Base-by-base conservation (phyloP, 2,113 vertebrate genomes). In the Odocoileus virginianus region DNA sequence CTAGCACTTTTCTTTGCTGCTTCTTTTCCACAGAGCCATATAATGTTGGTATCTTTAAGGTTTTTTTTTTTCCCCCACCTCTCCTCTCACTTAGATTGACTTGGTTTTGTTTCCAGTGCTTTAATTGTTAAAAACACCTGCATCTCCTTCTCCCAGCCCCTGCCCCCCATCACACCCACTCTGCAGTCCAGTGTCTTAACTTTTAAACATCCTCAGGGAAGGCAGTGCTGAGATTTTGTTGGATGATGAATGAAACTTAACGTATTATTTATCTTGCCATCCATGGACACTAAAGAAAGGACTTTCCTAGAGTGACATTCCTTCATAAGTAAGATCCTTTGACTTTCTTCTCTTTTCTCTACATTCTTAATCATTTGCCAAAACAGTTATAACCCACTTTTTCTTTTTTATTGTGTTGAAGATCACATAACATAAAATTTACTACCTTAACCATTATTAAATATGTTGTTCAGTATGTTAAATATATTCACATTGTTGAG, bases 151-250 rank as follows among this genome's bases (percentile, higher is more conserved):
- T 90, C 89, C 87, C 74, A 83, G 33, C 61, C 45, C n/a, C 64
- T 71, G 19, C 19, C 64, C n/a, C 5, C 15, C 61, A 13, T 15
- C n/a, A 25, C 52, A 55, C 81, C 25, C 5, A 17, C 5, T 64
- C 60, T 71, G 27, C 28, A 82, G 60, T 30, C 52, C 30, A 47
- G 50, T 45, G 45, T 45, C 52, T 93, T 91, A 82, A 74, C 87
- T 92, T 92, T 55, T 91, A 97, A 96, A 78, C 54, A 86, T 81
- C 57, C 84, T 95, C 76, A 84, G 28, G 45, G 57, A n/a, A 92
- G 50, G n/a, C 83, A 94, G 60, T 93, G n/a, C 45, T 95, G 67
- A 95, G 88, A 91, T 93, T 94, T 61, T 95, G 61, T 78, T 89
- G 83, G 86, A 57, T 85, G 40, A 30, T 84, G 57, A 84, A 52